phyloP scores from a whole-genome alignment of 2,797 vertebrate species.

The Myiotriccus ornatus region DNA sequence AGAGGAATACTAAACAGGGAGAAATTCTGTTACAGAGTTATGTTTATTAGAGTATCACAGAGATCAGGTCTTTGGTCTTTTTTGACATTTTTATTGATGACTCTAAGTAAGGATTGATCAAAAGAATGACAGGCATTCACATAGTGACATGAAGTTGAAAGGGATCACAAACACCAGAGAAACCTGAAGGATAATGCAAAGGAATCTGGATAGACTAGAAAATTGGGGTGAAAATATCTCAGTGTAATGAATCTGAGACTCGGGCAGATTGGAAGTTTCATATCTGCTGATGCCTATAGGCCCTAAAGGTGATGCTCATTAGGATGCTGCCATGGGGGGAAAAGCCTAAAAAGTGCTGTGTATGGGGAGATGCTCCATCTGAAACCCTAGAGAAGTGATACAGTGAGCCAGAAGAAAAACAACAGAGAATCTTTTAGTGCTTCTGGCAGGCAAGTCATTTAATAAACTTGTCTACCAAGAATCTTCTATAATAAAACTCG shows the following conservation, averaged over 20 bases:
- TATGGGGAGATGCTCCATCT: background rate
- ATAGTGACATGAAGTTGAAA: conserved; percentile 22
- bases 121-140: conserved; percentile 33
- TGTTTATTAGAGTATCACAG: conserved; percentile 28
- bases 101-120: conserved; percentile 12
- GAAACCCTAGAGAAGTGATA: background rate
- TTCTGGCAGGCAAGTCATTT: background rate
- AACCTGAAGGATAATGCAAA: background rate
- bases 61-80: conserved; percentile 17
- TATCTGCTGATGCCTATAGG: background rate
- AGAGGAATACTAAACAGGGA: conserved; percentile 30
- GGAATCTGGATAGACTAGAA: background rate
- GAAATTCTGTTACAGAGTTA: conserved; percentile 6
- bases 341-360: background rate
- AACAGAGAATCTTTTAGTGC: background rate
- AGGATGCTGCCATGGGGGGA: background rate
- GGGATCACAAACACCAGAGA: background rate
- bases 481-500: background rate
- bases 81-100: conserved; percentile 38
- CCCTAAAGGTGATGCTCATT: background rate
- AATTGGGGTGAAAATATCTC: background rate
- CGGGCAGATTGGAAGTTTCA: background rate
- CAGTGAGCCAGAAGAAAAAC: background rate
- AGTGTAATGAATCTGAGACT: background rate
- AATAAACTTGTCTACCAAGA: background rate